Conservation (phyloP, 2,797 vertebrate genomes). For the Hoplostethus atlanticus region DNA sequence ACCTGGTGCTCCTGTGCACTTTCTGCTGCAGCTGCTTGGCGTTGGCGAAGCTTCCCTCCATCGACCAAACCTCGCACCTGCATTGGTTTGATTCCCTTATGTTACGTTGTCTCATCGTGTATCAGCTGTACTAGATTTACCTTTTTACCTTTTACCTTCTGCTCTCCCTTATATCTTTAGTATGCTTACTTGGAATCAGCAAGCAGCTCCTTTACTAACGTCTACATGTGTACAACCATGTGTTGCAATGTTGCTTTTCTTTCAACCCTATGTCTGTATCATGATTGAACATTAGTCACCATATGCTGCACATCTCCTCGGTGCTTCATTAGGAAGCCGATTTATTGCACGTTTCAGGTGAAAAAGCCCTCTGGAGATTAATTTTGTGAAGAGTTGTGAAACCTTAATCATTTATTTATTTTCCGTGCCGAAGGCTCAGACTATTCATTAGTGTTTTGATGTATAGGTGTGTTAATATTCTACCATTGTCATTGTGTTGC, state of each 20-base stretch:
- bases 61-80: too few species aligned
- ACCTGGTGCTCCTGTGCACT: too few species aligned
- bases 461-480: slow-evolving; percentile 76
- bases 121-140: too few species aligned
- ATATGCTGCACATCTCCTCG: slow-evolving; percentile 37
- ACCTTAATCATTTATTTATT: slow-evolving; percentile 79
- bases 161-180: background rate
- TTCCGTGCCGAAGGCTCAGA: slow-evolving; percentile 56
- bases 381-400: slow-evolving; percentile 61
- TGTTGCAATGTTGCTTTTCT: slow-evolving; percentile 8
- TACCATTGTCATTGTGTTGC: slow-evolving; percentile 66
- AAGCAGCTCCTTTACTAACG: background rate
- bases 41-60: too few species aligned
- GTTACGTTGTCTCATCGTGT: too few species aligned
- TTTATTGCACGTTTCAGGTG: slow-evolving; percentile 58
- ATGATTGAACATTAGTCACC: slow-evolving; percentile 49
- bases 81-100: too few species aligned
- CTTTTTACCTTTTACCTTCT: too few species aligned
- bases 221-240: background rate
- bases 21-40: too few species aligned
- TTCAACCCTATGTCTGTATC: slow-evolving; percentile 1
- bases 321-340: slow-evolving; percentile 57
- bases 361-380: slow-evolving; percentile 63
- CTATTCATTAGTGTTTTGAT: slow-evolving; percentile 75
- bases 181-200: background rate